phyloP scores from a whole-genome alignment of 2,113 vertebrate species.

The Acinonyx jubatus region DNA sequence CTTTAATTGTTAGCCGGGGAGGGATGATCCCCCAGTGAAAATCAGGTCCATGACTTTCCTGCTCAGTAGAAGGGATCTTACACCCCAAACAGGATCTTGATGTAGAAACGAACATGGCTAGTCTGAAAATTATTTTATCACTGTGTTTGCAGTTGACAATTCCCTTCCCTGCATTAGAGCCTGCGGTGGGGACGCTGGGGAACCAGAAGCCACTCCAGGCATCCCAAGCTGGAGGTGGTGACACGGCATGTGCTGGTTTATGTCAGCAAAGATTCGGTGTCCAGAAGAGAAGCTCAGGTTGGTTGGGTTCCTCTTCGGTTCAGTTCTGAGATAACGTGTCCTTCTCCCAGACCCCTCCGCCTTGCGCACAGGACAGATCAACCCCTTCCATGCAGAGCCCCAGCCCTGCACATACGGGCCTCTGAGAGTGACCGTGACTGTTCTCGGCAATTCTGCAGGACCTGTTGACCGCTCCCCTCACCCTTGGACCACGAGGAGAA shows the following conservation, averaged over 20 bases:
- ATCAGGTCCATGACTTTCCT: too few relatives aligned
- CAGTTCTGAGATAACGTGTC: too few relatives aligned
- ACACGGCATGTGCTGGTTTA: fast-evolving
- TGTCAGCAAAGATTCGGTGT: fast-evolving
- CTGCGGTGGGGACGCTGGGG: fast-evolving
- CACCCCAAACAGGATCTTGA: neutral
- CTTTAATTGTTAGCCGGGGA: neutral
- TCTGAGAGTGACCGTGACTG: fast-evolving
- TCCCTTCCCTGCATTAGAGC: neutral
- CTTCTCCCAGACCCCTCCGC: neutral
- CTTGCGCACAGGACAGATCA: neutral
- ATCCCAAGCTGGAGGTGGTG: neutral
- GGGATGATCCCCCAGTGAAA: fast-evolving
- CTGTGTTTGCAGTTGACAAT: fast-evolving
- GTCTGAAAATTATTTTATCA: fast-evolving
- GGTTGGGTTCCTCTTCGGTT: fast-evolving
- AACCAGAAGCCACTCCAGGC: neutral
- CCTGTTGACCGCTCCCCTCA: neutral
- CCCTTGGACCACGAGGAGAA: fast-evolving
- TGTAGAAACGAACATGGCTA: fast-evolving
- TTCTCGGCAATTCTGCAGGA: neutral
- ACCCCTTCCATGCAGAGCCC: too few relatives aligned
- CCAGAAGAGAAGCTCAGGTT: neutral
- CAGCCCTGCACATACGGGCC: neutral
- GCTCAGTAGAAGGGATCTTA: fast-evolving